Evolutionary conservation across 2,888 invertebrate species (phyloP).

Genomic region (Rotaria socialis): DNA sequence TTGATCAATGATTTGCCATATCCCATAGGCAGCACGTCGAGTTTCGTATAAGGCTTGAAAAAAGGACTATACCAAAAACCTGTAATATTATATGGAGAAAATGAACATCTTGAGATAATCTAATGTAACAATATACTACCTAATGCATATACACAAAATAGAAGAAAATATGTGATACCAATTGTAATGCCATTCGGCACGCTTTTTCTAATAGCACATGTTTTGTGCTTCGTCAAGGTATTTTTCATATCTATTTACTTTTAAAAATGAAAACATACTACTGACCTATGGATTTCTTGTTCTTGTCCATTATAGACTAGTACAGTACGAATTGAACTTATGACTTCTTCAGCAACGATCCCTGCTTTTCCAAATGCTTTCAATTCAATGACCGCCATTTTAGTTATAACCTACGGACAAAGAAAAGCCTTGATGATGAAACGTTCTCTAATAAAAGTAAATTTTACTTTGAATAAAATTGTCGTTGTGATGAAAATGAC

Average conservation of each 20-base stretch:
- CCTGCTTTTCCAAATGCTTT: conserved; percentile 42
- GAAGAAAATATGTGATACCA: conserved; percentile 35
- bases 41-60: conserved; percentile 76
- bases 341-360: conserved; percentile 7
- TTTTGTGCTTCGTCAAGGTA: conserved; percentile 39
- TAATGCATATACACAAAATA: background rate
- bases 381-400: background rate
- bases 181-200: conserved; percentile 22
- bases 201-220: conserved; percentile 36
- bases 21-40: conserved; percentile 63
- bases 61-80: conserved; percentile 63
- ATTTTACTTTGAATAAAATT: conserved; percentile 36
- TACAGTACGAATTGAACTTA: conserved; percentile 41
- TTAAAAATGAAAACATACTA: background rate
- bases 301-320: conserved; percentile 41
- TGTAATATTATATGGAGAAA: too few relatives aligned
- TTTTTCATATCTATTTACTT: conserved; percentile 27
- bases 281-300: conserved; percentile 32
- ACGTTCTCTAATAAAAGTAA: too few relatives aligned
- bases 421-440: background rate
- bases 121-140: background rate
- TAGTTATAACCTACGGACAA: background rate
- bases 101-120: too few relatives aligned
- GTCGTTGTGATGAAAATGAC: conserved; percentile 51
- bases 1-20: conserved; percentile 70